phyloP scores from a whole-genome alignment of 2,113 vertebrate species.

The Siniperca knerii region DNA sequence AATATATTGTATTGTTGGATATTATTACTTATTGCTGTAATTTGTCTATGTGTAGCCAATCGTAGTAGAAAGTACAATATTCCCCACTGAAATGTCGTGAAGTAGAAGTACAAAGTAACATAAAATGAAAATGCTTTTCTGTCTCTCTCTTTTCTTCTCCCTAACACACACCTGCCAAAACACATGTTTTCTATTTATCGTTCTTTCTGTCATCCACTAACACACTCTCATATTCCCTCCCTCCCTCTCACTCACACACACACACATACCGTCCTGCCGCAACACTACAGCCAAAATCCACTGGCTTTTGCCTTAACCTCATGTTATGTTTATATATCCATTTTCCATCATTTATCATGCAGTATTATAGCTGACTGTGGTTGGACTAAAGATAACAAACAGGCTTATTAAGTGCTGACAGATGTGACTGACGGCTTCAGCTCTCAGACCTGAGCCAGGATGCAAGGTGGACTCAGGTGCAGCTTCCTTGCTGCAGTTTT shows the following conservation, averaged over 20 bases:
- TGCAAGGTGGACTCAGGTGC: constrained; percentile 29
- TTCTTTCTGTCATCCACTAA: constrained; percentile 22
- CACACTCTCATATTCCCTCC: constrained; percentile 9
- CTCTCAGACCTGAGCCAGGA: constrained; percentile 4
- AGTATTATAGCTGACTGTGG: constrained; percentile 50
- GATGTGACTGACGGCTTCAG: constrained; percentile 47
- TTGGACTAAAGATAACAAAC: constrained; percentile 58
- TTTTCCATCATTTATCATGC: constrained; percentile 59
- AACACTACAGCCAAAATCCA: constrained; percentile 38
- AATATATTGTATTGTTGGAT: background rate
- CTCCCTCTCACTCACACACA: background rate
- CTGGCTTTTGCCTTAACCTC: constrained; percentile 42
- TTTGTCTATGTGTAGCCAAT: background rate
- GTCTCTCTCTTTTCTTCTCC: background rate
- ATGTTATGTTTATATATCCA: constrained; percentile 64
- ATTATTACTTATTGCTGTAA: background rate
- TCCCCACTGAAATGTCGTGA: background rate
- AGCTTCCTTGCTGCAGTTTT: constrained; percentile 8
- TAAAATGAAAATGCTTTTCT: background rate
- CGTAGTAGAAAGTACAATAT: background rate
- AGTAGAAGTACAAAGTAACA: background rate
- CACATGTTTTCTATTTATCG: background rate
- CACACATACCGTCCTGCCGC: constrained; percentile 8
- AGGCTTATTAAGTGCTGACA: constrained; percentile 49
- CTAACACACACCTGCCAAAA: background rate